phyloP scores from a whole-genome alignment of 2,797 vertebrate species.

The Tympanoctomys barrerae region DNA sequence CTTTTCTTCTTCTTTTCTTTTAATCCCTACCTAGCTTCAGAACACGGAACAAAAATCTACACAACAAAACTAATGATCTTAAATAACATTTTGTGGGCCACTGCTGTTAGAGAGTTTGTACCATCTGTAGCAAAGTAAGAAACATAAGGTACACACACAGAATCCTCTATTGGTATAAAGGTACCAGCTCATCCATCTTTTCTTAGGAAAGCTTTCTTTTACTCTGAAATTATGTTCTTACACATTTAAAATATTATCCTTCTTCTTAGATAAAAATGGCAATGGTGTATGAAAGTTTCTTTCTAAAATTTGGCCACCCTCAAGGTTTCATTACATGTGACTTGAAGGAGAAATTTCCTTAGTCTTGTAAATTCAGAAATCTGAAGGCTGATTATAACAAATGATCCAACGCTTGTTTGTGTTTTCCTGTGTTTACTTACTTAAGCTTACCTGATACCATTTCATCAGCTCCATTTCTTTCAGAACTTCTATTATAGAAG shows the following conservation, averaged over 20 bases:
- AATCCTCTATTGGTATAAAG: background rate
- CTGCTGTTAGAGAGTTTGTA: background rate
- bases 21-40: background rate
- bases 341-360: background rate
- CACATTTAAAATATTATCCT: background rate
- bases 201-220: background rate
- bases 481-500: background rate
- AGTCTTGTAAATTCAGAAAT: constrained; percentile 33
- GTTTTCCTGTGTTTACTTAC: background rate
- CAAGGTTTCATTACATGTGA: background rate
- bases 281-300: background rate
- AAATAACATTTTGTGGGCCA: background rate
- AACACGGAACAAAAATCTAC: constrained; percentile 24
- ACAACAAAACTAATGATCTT: background rate
- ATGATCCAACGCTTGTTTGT: background rate
- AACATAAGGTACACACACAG: background rate
- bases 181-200: background rate
- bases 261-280: constrained; percentile 58
- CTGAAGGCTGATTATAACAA: constrained; percentile 6
- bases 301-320: constrained; percentile 26
- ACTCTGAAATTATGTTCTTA: background rate
- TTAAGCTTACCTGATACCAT: background rate
- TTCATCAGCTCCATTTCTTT: constrained; percentile 11
- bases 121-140: constrained; percentile 11
- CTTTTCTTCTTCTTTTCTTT: background rate